A percentile compares a stretch with the other conserved stretches of the same genome.
phyloP scores from a whole-genome alignment of 2,113 vertebrate species.

The Epinephelus cyanopodus region DNA sequence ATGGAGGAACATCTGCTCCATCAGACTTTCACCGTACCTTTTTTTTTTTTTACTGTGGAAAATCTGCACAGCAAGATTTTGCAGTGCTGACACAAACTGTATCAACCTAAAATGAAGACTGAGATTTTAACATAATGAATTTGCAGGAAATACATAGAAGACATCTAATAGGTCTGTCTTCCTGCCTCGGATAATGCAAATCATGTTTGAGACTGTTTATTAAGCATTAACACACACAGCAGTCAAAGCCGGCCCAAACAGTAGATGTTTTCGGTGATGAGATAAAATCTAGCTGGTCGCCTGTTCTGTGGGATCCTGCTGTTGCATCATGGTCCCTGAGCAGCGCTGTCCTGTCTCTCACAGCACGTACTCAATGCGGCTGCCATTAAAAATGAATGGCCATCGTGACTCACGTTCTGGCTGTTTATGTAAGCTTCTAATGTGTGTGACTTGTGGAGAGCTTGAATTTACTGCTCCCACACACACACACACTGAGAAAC shows the following conservation, averaged over 20 bases:
- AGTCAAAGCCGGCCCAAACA: background rate
- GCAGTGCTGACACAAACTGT: background rate
- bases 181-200: background rate
- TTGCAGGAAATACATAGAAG: background rate
- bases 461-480: conserved; percentile 17
- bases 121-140: background rate
- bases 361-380: conserved; percentile 33
- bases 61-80: background rate
- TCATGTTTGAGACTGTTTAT: background rate
- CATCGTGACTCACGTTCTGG: conserved; percentile 58
- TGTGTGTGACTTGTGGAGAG: conserved; percentile 48
- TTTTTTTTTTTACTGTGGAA: background rate
- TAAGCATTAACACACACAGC: background rate
- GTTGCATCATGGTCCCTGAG: conserved; percentile 58
- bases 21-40: background rate
- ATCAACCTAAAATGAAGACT: background rate
- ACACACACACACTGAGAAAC: conserved; percentile 16
- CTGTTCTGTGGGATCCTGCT: conserved; percentile 7
- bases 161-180: background rate
- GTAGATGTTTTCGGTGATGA: background rate
- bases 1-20: background rate
- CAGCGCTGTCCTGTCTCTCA: conserved; percentile 31
- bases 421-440: conserved; percentile 65
- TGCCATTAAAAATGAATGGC: conserved; percentile 71
- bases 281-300: conserved; percentile 11